Base-by-base conservation (phyloP, 2,797 vertebrate genomes). In the Sebastes itinus region DNA sequence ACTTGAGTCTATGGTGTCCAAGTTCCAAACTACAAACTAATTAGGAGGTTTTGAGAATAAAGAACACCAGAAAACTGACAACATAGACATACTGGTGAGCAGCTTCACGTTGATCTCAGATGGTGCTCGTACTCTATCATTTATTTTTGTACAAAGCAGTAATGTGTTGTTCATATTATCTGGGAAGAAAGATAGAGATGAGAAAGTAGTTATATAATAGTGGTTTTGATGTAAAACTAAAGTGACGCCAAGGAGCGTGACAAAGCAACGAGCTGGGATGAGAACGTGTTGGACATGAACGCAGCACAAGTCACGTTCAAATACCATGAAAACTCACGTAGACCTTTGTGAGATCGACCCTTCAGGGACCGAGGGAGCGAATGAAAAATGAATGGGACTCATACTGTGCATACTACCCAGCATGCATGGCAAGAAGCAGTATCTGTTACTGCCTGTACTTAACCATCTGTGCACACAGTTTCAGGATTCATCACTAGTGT, bases 201-300 rank as follows among this genome's bases (percentile, higher is more conserved):
- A 56, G 55, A 56, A 25, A 25, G 55, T 23, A 27, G 22, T 16
- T 20, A 20, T 20, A 49, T 49, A 49, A n/a, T 49, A 49, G 46
- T 49, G 0, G 46, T 49, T 49, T 49, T 20, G 46, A 1, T 49
- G 46, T 0, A 4, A 20, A 49, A 20, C 0, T 49, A 49, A 49
- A 49, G 46, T 49, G 46, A 0, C 7, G 7, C 46, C 46, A 49
- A 49, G 18, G 46, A 20, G 18, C 18, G 7, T 49, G 18, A 49
- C 18, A 49, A 49, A 49, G 18, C 46, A 1, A 20, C 7, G 4
- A 49, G 46, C 1, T 49, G 46, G 46, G 18, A 20, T 49, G 18
- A 49, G 18, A 49, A 20, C 4, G 7, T 49, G 46, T 49, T 20
- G 7, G 46, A 49, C 46, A 49, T 20, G 46, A 49, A 49, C 4